These are phyloP conservation scores for Triops cancriformis DNA, from an alignment of 1,140 invertebrate genomes.

Conservation along the genomic window DNA sequence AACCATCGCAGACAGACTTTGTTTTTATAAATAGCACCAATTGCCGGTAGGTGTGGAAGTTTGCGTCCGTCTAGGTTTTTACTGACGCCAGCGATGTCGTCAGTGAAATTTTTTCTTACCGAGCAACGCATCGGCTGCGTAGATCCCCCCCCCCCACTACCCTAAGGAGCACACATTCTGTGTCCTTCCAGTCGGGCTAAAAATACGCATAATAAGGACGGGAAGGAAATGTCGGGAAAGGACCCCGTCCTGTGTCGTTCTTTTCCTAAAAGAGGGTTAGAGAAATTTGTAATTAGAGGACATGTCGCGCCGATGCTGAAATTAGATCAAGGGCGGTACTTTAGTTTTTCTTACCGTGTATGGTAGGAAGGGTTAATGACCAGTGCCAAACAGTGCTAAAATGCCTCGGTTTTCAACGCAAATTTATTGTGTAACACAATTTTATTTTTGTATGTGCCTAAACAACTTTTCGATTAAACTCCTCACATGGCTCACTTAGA, in stretches of 20 bases:
- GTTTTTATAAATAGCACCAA: not conserved
- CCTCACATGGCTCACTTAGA: too few relatives aligned
- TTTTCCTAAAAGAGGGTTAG: not conserved
- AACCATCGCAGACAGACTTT: not conserved
- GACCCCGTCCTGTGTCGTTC: not conserved
- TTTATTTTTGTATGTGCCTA: too few relatives aligned
- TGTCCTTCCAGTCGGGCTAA: not conserved
- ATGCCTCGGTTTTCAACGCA: too few relatives aligned
- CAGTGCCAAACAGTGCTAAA: not conserved
- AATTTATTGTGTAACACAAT: too few relatives aligned
- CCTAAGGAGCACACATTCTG: not conserved
- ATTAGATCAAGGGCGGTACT: not conserved
- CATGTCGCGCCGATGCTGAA: not conserved
- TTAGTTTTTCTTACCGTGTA: not conserved
- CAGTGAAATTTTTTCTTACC: not conserved
- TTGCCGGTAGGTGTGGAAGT: not conserved
- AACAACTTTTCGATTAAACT: too few relatives aligned
- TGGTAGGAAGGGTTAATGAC: not conserved
- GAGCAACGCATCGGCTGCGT: not conserved
- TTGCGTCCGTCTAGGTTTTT: not conserved
- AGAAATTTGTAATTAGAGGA: not conserved
- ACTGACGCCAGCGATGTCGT: not conserved
- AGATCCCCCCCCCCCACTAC: not conserved
- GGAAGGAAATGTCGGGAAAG: not conserved
- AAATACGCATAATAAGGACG: conserved; percentile 5